Percentiles rank a stretch among this genome's conserved stretches.
phyloP scores from a whole-genome alignment of 2,888 invertebrate genomes.

The Parnassius orleans region DNA sequence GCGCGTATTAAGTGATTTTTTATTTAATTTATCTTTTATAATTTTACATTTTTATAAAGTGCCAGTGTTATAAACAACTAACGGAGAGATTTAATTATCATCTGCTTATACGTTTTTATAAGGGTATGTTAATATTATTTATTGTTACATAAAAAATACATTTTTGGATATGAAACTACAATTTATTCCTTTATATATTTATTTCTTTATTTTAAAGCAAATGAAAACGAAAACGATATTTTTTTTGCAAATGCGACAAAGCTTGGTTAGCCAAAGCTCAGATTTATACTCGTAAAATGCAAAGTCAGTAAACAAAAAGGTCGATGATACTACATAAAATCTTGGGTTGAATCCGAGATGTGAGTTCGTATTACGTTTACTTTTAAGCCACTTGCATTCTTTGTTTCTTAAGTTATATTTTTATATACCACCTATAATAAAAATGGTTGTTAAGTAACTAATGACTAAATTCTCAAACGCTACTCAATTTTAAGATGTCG shows the following conservation, averaged over 20 bases:
- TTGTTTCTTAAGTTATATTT: no score
- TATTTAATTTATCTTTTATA: neutral
- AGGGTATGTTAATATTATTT: neutral
- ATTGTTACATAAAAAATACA: no score
- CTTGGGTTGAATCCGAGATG: constrained; percentile 8
- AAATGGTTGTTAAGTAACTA: no score
- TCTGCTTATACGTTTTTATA: neutral
- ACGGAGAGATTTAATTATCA: neutral
- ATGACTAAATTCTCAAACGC: no score
- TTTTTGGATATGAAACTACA: neutral
- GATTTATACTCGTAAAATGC: no score
- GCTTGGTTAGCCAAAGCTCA: neutral
- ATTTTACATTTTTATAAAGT: constrained; percentile 1
- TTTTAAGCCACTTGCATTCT: neutral
- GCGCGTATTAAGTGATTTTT: constrained; percentile 6
- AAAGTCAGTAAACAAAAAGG: constrained; percentile 14
- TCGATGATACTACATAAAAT: constrained; percentile 9
- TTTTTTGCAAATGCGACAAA: neutral
- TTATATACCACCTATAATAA: no score
- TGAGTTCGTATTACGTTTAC: neutral
- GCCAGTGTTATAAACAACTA: neutral
- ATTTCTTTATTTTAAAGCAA: no score
- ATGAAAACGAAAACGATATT: no score
- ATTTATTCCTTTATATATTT: neutral
- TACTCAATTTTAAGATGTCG: no score